These are phyloP conservation scores for Phaethon lepturus DNA, from an alignment of 2,113 vertebrate species.

Conservation along the genomic window DNA sequence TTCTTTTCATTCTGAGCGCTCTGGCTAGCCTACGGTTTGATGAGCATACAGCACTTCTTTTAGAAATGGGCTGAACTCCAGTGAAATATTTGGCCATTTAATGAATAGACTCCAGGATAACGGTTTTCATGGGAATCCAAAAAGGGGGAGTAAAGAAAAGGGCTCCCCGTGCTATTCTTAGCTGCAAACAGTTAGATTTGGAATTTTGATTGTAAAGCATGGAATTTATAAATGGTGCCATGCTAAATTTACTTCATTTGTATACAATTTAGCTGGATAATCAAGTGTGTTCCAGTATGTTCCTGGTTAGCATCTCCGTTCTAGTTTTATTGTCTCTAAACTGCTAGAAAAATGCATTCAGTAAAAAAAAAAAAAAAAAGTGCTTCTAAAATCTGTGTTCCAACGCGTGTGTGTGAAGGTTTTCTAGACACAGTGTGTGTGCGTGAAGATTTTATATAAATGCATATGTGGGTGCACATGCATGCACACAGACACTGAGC, in stretches of 20 bases:
- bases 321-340: conserved; percentile 56
- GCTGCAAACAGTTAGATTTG: conserved; percentile 62
- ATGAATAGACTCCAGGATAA: conserved; percentile 51
- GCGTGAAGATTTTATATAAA: neutral
- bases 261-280: conserved; percentile 29
- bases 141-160: conserved; percentile 34
- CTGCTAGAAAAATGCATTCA: neutral
- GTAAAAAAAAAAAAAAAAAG: neutral
- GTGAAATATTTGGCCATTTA: conserved; percentile 61
- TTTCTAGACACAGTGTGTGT: neutral
- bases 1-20: neutral
- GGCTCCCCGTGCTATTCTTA: conserved; percentile 72
- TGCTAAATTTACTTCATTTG: conserved; percentile 68
- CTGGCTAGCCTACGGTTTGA: neutral
- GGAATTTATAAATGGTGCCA: conserved; percentile 63
- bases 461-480: neutral
- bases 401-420: neutral
- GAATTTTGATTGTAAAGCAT: conserved; percentile 67
- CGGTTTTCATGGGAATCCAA: conserved; percentile 73
- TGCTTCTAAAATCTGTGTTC: conserved; percentile 34
- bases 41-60: conserved; percentile 41
- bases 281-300: neutral
- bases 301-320: conserved; percentile 55
- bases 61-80: conserved; percentile 66
- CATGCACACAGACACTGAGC: neutral